Conservation (phyloP, 2,113 vertebrate species). For the Cygnus atratus region DNA sequence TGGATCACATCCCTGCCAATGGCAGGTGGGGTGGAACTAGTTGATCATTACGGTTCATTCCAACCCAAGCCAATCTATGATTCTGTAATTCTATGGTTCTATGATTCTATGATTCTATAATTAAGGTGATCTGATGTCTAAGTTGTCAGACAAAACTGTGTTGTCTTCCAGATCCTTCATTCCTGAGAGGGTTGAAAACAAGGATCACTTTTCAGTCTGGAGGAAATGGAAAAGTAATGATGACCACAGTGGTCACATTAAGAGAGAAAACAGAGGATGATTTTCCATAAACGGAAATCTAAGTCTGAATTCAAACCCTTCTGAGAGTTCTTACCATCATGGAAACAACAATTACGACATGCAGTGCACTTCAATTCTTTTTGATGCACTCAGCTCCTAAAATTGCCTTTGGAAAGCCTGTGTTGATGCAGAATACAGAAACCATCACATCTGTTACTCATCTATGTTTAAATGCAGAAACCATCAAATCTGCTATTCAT, state of each 20-base stretch:
- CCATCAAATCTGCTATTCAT: not conserved
- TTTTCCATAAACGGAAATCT: not conserved
- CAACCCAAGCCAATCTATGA: no score
- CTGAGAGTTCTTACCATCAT: not conserved
- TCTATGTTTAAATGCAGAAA: not conserved
- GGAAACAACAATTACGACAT: not conserved
- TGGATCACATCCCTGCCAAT: no score
- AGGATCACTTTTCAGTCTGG: not conserved
- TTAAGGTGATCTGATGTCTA: not conserved
- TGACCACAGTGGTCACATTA: not conserved
- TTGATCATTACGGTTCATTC: no score
- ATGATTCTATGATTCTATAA: no score
- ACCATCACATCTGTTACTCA: not conserved
- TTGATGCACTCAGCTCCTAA: not conserved
- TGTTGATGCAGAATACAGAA: not conserved
- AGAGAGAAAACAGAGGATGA: not conserved
- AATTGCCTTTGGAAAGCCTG: not conserved
- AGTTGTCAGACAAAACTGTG: not conserved
- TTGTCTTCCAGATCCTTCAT: not conserved
- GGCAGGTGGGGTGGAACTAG: no score
- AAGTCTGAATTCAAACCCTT: not conserved
- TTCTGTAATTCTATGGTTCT: no score
- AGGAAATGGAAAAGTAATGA: not conserved
- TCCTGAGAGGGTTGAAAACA: not conserved
- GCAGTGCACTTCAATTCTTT: not conserved